Percentiles rank a stretch among this genome's conserved stretches.
Conservation (phyloP, 2,888 invertebrate genomes). For the Myopa testacea region DNA sequence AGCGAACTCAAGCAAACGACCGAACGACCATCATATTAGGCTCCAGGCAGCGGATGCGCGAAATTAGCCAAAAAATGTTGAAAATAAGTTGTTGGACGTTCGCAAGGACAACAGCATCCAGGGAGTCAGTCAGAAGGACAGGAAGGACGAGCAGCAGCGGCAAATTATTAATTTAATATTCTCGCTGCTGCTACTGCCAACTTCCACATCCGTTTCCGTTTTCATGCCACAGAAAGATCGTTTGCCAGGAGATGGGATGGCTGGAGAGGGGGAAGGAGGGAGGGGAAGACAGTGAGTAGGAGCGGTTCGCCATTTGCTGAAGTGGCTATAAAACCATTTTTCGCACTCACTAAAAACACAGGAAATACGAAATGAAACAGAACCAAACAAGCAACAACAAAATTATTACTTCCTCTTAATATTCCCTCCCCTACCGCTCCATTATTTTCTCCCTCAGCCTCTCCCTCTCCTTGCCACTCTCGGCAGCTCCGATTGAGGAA, state of each 20-base stretch:
- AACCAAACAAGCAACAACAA: conserved; percentile 15
- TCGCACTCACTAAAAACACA: conserved; percentile 35
- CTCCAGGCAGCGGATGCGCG: conserved; percentile 31
- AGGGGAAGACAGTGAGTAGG: neutral
- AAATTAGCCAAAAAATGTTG: conserved; percentile 39
- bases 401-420: neutral
- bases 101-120: conserved; percentile 18
- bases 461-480: neutral
- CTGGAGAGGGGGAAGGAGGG: neutral
- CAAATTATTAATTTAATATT: conserved; percentile 52
- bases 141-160: conserved; percentile 24
- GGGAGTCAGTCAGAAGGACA: neutral
- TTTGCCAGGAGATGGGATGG: neutral
- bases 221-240: neutral
- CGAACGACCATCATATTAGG: neutral
- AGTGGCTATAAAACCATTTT: conserved; percentile 35
- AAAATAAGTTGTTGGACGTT: conserved; percentile 27
- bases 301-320: conserved; percentile 14
- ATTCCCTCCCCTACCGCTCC: neutral
- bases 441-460: neutral
- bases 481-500: conserved; percentile 51
- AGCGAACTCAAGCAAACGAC: neutral
- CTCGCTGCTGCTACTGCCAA: conserved; percentile 44
- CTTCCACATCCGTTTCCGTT: conserved; percentile 40
- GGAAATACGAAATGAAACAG: conserved; percentile 7